Percentiles rank a stretch among this genome's conserved stretches.
These are phyloP conservation scores for Piezodorus guildinii DNA, from an alignment of 1,140 invertebrate genomes.

Conservation along the genomic window DNA sequence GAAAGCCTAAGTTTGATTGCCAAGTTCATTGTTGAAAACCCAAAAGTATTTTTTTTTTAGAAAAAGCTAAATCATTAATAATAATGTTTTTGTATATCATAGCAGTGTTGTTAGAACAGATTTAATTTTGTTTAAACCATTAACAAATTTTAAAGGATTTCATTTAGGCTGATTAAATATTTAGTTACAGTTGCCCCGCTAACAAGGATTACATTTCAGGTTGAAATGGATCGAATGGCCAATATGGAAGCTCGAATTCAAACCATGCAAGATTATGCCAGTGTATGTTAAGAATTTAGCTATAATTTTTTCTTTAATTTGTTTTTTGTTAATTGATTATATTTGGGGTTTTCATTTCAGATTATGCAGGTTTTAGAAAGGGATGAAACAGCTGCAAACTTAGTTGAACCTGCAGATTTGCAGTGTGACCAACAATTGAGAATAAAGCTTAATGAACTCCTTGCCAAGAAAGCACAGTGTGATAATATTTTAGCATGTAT, in stretches of 20 bases:
- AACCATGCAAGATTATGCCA: constrained; percentile 22
- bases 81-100: no score
- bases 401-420: constrained; percentile 11
- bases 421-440: constrained; percentile 17
- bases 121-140: no score
- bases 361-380: constrained; percentile 21
- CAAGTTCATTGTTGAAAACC: no score
- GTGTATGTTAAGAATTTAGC: constrained; percentile 13
- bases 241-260: constrained; percentile 18
- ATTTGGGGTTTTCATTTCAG: constrained; percentile 4
- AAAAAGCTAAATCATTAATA: not conserved
- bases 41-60: no score
- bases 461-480: constrained; percentile 21
- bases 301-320: not conserved
- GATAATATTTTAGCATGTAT: constrained; percentile 22
- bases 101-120: no score
- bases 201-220: not conserved
- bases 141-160: no score
- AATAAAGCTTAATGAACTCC: constrained; percentile 20
- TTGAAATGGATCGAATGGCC: constrained; percentile 21
- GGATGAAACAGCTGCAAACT: constrained; percentile 12
- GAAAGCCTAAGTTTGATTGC: no score
- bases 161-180: no score
- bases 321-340: not conserved
- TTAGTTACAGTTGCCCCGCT: no score